A percentile compares a stretch with the other conserved stretches of the same genome.
phyloP scores from a whole-genome alignment of 1,140 invertebrate species.

The Anagrus nilaparvatae region DNA sequence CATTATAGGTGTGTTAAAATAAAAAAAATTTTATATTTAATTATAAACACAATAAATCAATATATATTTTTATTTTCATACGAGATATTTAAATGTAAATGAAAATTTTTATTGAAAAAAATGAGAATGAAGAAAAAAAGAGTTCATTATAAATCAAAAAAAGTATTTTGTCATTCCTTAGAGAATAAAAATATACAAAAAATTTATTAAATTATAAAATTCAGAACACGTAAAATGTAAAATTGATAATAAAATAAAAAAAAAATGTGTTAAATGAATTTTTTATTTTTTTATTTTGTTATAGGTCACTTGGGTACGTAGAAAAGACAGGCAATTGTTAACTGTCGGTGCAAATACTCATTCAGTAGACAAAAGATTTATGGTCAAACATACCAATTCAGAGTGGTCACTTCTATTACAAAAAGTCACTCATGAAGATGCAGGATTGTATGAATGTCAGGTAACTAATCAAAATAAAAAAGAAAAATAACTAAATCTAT shows the following conservation, averaged over 20 bases:
- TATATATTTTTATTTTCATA: no score
- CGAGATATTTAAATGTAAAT: no score
- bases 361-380: conserved; percentile 61
- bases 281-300: conserved; percentile 20
- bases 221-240: no score
- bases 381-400: conserved; percentile 67
- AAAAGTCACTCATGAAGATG: conserved; percentile 57
- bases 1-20: no score
- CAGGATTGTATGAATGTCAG: conserved; percentile 72
- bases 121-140: no score
- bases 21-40: no score
- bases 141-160: no score
- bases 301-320: conserved; percentile 60
- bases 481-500: background rate
- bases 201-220: no score
- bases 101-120: no score
- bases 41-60: no score
- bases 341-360: conserved; percentile 64
- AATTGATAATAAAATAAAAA: conserved; percentile 7
- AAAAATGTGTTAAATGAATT: conserved; percentile 4
- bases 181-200: no score
- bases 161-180: no score
- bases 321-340: conserved; percentile 59
- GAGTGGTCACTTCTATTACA: conserved; percentile 68
- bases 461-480: conserved; percentile 32